Percentiles rank a stretch among this genome's conserved stretches.
These are phyloP conservation scores for Globodera ellingtonae DNA, from an alignment of 1,140 invertebrate species.

Conservation along the genomic window DNA sequence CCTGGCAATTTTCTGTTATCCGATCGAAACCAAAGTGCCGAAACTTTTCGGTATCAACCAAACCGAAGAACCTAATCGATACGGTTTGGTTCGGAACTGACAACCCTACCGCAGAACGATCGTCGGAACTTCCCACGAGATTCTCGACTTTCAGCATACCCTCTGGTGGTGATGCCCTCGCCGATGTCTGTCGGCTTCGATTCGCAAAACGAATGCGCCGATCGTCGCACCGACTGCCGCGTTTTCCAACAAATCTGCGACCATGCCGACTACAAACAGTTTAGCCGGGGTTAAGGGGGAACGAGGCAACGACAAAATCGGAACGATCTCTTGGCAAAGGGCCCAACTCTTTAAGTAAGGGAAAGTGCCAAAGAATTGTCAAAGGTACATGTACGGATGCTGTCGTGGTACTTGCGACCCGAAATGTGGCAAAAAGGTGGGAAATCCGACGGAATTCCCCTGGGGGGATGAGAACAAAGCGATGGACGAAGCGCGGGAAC, in stretches of 20 bases:
- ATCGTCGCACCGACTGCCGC: conserved; percentile 16
- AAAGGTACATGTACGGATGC: conserved; percentile 28
- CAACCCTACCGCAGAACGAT: not conserved
- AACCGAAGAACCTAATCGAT: too few species aligned
- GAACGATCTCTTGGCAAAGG: not conserved
- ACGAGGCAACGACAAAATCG: not conserved
- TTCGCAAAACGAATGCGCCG: conserved; percentile 1
- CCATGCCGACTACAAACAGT: conserved; percentile 12
- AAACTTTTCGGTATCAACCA: too few species aligned
- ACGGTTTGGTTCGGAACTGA: too few species aligned
- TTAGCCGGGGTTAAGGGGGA: not conserved
- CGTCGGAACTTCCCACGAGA: not conserved
- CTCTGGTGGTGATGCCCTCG: not conserved
- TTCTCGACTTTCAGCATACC: not conserved
- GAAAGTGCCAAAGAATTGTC: not conserved
- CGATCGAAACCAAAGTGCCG: too few species aligned
- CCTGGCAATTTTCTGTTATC: too few species aligned
- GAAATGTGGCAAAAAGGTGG: not conserved
- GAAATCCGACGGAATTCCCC: not conserved
- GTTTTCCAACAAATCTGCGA: conserved; percentile 21
- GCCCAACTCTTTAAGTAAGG: not conserved
- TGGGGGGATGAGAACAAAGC: not conserved
- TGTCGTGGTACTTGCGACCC: conserved; percentile 15
- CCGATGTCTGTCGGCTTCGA: not conserved
- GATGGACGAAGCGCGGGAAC: not conserved